Percentiles rank a stretch among this genome's conserved stretches.
phyloP scores from a whole-genome alignment of 2,888 invertebrate genomes.

The Mantis religiosa region DNA sequence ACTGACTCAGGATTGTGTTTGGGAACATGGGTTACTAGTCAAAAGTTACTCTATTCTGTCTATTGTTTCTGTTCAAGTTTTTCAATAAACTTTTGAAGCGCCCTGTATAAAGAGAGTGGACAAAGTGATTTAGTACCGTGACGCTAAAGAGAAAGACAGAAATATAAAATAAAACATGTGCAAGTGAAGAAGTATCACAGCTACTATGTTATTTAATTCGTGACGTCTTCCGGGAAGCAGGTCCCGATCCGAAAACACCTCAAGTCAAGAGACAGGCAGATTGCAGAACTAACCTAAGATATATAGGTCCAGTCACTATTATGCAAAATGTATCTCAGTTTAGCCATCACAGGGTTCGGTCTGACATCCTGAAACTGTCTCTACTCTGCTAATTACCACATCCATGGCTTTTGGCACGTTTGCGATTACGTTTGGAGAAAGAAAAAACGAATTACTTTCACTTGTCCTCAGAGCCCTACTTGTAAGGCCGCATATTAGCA shows the following conservation, averaged over 20 bases:
- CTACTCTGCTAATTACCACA: background rate
- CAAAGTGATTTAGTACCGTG: too few species aligned
- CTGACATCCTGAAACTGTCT: background rate
- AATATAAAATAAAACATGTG: too few species aligned
- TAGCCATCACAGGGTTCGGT: background rate
- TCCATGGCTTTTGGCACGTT: background rate
- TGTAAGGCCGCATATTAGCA: background rate
- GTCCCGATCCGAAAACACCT: background rate
- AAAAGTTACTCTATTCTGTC: too few species aligned
- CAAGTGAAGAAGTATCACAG: background rate
- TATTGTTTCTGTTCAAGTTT: too few species aligned
- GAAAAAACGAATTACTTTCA: background rate
- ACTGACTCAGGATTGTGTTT: too few species aligned
- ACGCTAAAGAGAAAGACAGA: too few species aligned
- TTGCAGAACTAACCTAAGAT: background rate
- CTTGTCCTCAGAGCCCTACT: background rate
- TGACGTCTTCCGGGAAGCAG: background rate
- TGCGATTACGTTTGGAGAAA: background rate
- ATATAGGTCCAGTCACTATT: background rate
- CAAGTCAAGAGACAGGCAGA: background rate
- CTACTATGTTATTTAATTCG: background rate
- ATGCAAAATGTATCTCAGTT: background rate
- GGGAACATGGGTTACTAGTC: too few species aligned
- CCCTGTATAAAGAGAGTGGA: too few species aligned
- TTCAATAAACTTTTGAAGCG: too few species aligned